These are phyloP conservation scores for Mormyrus lacerda DNA, from an alignment of 2,113 vertebrate genomes.

Conservation along the genomic window DNA sequence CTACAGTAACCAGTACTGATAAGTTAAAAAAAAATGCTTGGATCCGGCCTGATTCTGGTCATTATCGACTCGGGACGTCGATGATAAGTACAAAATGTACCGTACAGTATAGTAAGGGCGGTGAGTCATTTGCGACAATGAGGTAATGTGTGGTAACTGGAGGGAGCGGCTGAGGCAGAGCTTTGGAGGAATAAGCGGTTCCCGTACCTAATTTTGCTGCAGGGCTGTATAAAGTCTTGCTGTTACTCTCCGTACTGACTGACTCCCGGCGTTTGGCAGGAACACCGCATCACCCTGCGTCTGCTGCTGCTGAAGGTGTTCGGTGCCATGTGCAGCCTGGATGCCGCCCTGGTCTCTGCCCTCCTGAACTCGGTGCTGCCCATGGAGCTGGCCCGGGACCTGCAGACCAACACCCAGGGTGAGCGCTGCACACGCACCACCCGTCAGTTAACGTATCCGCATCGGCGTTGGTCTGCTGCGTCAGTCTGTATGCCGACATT, in stretches of 20 bases:
- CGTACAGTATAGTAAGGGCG: neutral
- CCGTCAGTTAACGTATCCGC: neutral
- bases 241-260: neutral
- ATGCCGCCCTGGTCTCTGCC: conserved; percentile 79
- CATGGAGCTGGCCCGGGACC: conserved; percentile 92
- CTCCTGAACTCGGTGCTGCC: conserved; percentile 92
- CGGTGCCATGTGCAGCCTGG: conserved; percentile 92
- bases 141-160: neutral
- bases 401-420: conserved; percentile 90
- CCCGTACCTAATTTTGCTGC: neutral
- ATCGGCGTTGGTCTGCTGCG: neutral
- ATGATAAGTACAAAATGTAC: neutral
- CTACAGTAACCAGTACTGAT: neutral
- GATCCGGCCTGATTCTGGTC: neutral
- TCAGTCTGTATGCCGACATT: neutral
- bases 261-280: conserved; percentile 55
- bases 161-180: neutral
- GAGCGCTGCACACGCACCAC: neutral
- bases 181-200: neutral
- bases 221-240: neutral
- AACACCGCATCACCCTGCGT: conserved; percentile 77
- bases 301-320: conserved; percentile 93
- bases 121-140: neutral
- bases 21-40: neutral
- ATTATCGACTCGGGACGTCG: neutral